phyloP scores from a whole-genome alignment of 2,797 vertebrate genomes.

The Melopsittacus undulatus region DNA sequence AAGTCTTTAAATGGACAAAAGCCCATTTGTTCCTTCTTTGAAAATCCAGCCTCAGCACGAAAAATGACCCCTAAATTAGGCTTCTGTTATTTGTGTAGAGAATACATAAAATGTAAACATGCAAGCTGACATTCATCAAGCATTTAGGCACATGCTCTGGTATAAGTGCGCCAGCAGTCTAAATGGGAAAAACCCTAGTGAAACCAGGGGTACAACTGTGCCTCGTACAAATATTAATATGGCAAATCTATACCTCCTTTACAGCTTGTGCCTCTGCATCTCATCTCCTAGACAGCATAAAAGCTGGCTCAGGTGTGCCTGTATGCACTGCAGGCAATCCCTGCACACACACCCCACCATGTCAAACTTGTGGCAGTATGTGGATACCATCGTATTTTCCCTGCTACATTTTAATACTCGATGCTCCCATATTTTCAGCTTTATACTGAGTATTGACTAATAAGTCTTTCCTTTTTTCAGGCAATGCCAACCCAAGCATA shows the following conservation, averaged over 20 bases:
- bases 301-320: neutral
- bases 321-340: neutral
- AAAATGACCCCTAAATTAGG: neutral
- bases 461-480: neutral
- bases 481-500: neutral
- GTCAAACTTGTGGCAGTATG: neutral
- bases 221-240: neutral
- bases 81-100: neutral
- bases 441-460: neutral
- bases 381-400: neutral
- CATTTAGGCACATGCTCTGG: neutral
- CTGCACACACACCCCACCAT: rapidly evolving
- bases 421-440: neutral
- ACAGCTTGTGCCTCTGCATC: neutral
- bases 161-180: neutral
- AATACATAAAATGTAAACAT: neutral
- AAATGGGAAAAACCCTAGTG: neutral
- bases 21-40: neutral
- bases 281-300: rapidly evolving
- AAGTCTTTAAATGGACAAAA: conserved; percentile 27
- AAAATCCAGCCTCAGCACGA: neutral
- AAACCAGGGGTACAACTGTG: neutral
- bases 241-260: neutral
- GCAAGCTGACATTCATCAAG: neutral
- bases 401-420: neutral